Conservation (phyloP, 2,888 invertebrate genomes). For the Morpho achilles region DNA sequence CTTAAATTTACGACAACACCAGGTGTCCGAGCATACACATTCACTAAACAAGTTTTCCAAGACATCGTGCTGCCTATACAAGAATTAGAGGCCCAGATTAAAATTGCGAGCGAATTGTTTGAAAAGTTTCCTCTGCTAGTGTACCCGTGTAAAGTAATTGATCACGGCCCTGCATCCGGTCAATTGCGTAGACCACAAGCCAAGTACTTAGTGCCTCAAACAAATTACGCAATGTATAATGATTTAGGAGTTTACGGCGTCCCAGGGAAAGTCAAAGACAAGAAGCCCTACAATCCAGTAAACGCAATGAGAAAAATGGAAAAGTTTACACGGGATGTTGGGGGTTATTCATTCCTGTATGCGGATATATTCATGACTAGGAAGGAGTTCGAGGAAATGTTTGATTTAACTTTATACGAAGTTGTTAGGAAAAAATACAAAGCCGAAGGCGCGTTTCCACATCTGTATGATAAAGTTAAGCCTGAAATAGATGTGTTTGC, state of each 20-base stretch:
- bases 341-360: slow-evolving; percentile 84
- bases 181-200: slow-evolving; percentile 77
- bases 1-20: slow-evolving; percentile 86
- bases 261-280: slow-evolving; percentile 81
- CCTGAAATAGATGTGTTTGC: slow-evolving; percentile 83
- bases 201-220: slow-evolving; percentile 81
- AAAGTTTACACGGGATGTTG: slow-evolving; percentile 82
- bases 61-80: slow-evolving; percentile 84
- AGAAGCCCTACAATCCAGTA: slow-evolving; percentile 81
- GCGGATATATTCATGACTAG: slow-evolving; percentile 85
- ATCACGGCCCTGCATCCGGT: slow-evolving; percentile 79
- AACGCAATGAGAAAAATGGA: slow-evolving; percentile 84
- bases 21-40: slow-evolving; percentile 82
- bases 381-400: slow-evolving; percentile 83
- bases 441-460: slow-evolving; percentile 81
- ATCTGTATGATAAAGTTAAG: slow-evolving; percentile 83
- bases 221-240: slow-evolving; percentile 84
- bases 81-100: slow-evolving; percentile 82
- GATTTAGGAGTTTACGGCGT: slow-evolving; percentile 85
- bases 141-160: slow-evolving; percentile 83
- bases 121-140: slow-evolving; percentile 84
- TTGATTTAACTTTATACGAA: slow-evolving; percentile 82
- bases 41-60: slow-evolving; percentile 85
- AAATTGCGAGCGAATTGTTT: slow-evolving; percentile 78
- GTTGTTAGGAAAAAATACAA: slow-evolving; percentile 77